These are phyloP conservation scores for Patagioenas fasciata DNA, from an alignment of 2,113 vertebrate species.

Conservation along the genomic window DNA sequence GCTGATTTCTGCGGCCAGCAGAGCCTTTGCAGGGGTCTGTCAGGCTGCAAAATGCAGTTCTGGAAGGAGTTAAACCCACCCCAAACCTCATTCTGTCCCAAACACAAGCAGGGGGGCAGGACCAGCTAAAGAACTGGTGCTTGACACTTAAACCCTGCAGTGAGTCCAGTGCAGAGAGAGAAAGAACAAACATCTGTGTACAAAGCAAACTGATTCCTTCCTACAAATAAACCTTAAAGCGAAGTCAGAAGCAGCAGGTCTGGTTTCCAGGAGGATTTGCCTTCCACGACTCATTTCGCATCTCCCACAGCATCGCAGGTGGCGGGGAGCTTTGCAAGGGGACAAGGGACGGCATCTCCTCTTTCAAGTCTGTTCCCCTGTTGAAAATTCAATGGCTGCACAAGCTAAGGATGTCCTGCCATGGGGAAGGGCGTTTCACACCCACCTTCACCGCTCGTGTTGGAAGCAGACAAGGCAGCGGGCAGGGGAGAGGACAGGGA, in stretches of 20 bases:
- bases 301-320: not conserved
- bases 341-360: no score
- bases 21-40: not conserved
- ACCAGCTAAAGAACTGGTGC: not conserved
- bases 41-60: not conserved
- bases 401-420: no score
- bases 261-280: not conserved
- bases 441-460: no score
- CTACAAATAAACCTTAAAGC: not conserved
- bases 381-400: no score
- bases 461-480: no score
- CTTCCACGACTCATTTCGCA: not conserved
- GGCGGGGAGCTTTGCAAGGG: no score
- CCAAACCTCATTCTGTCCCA: not conserved
- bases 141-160: not conserved
- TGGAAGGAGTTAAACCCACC: not conserved
- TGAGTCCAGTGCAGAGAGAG: not conserved
- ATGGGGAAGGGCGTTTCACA: no score
- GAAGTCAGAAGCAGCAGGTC: not conserved
- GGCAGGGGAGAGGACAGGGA: no score
- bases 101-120: not conserved
- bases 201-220: not conserved
- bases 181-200: not conserved
- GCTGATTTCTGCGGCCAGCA: not conserved
- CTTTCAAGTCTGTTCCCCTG: no score